Evolutionary conservation across 2,113 vertebrate species (phyloP).

Genomic region (Pardalotus punctatus): DNA sequence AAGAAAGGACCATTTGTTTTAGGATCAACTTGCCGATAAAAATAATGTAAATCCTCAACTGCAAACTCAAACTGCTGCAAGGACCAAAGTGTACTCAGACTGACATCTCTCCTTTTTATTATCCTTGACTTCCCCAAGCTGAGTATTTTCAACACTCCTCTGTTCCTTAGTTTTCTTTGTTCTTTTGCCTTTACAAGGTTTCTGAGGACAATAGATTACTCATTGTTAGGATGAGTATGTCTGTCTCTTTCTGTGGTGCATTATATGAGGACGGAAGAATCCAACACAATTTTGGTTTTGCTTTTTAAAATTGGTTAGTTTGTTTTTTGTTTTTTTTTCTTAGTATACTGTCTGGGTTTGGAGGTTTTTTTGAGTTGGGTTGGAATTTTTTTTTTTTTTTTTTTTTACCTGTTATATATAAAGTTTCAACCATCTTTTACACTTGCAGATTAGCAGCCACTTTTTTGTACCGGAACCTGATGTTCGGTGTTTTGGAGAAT

Average conservation of each 20-base stretch:
- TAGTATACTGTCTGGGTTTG: not conserved
- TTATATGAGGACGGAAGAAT: not conserved
- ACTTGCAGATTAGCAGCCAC: not conserved
- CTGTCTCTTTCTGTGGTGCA: not conserved
- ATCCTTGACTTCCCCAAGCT: not conserved
- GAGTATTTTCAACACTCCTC: not conserved
- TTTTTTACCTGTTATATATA: not conserved
- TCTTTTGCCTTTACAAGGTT: not conserved
- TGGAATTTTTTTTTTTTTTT: not conserved
- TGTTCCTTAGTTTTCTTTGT: not conserved
- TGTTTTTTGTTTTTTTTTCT: not conserved
- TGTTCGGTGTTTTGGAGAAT: not conserved
- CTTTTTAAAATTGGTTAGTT: not conserved
- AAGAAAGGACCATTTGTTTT: not conserved
- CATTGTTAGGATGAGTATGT: not conserved
- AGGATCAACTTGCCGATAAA: not conserved
- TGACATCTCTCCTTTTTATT: rapidly evolving
- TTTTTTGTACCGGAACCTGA: not conserved
- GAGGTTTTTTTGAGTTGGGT: not conserved
- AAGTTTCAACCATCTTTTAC: not conserved
- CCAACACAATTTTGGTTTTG: not conserved
- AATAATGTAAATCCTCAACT: not conserved
- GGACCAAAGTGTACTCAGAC: not conserved
- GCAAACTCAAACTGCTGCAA: not conserved
- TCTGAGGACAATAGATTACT: not conserved